These are phyloP conservation scores for Lasioglossum villosulum DNA, from an alignment of 2,888 invertebrate genomes.

Conservation along the genomic window DNA sequence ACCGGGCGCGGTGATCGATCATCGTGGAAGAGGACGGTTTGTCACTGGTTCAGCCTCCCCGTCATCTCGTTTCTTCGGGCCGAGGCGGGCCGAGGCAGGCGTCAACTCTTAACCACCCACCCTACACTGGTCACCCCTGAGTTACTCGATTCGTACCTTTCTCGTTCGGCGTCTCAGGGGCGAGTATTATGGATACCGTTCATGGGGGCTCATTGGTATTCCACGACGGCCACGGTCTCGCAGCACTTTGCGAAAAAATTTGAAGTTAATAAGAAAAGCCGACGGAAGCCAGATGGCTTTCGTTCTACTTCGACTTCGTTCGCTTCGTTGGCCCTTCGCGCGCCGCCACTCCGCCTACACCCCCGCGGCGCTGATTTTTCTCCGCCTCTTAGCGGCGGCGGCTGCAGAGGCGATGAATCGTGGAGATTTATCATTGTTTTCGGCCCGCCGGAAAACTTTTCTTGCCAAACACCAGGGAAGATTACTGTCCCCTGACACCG, in stretches of 20 bases:
- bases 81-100: slow-evolving; percentile 42
- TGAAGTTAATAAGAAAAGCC: slow-evolving; percentile 84
- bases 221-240: slow-evolving; percentile 73
- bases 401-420: slow-evolving; percentile 10
- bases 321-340: slow-evolving; percentile 16
- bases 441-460: background rate
- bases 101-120: slow-evolving; percentile 62
- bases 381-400: background rate
- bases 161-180: slow-evolving; percentile 62
- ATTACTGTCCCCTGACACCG: slow-evolving; percentile 1
- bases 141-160: slow-evolving; percentile 59
- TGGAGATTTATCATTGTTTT: slow-evolving; percentile 35
- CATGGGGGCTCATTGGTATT: slow-evolving; percentile 82
- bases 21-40: slow-evolving; percentile 51
- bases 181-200: slow-evolving; percentile 70
- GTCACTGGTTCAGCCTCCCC: slow-evolving; percentile 45
- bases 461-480: background rate
- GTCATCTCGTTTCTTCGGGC: slow-evolving; percentile 34
- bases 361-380: slow-evolving; percentile 39
- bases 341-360: slow-evolving; percentile 8
- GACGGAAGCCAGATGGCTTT: slow-evolving; percentile 81
- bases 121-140: slow-evolving; percentile 56
- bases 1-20: slow-evolving; percentile 62
- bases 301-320: slow-evolving; percentile 64
- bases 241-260: slow-evolving; percentile 83